Percentiles rank a stretch among this genome's conserved stretches.
These are phyloP conservation scores for Mycetomoellerius zeteki DNA, from an alignment of 1,140 invertebrate genomes.

Conservation along the genomic window DNA sequence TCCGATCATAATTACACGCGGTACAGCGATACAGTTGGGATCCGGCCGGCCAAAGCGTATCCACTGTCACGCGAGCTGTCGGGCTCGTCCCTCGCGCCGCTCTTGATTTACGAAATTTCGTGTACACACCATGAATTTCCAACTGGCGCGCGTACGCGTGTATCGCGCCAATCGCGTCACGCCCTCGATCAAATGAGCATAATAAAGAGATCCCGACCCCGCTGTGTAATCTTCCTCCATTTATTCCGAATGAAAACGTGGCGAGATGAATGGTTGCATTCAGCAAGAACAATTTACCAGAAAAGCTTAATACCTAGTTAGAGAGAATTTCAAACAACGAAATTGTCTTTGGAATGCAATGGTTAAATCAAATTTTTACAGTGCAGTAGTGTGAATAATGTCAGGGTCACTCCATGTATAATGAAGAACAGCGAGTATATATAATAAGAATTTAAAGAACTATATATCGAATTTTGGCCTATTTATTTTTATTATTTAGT, in stretches of 20 bases:
- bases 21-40: constrained; percentile 57
- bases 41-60: constrained; percentile 39
- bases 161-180: constrained; percentile 47
- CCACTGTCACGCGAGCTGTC: constrained; percentile 59
- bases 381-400: not conserved
- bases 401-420: not conserved
- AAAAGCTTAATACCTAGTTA: constrained; percentile 3
- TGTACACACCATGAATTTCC: constrained; percentile 52
- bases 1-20: constrained; percentile 64
- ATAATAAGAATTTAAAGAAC: not conserved
- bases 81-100: not conserved
- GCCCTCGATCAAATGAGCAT: constrained; percentile 50
- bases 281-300: not conserved
- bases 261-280: not conserved
- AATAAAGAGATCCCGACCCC: constrained; percentile 54
- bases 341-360: not conserved
- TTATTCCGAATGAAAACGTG: constrained; percentile 3
- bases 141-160: constrained; percentile 24
- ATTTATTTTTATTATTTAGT: not conserved
- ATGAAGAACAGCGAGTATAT: not conserved
- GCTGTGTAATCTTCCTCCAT: constrained; percentile 27
- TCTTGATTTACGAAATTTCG: constrained; percentile 64
- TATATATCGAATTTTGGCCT: not conserved
- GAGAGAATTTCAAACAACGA: not conserved
- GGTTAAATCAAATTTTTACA: not conserved